Conservation (phyloP, 2,113 vertebrate species). For the Manacus vitellinus region DNA sequence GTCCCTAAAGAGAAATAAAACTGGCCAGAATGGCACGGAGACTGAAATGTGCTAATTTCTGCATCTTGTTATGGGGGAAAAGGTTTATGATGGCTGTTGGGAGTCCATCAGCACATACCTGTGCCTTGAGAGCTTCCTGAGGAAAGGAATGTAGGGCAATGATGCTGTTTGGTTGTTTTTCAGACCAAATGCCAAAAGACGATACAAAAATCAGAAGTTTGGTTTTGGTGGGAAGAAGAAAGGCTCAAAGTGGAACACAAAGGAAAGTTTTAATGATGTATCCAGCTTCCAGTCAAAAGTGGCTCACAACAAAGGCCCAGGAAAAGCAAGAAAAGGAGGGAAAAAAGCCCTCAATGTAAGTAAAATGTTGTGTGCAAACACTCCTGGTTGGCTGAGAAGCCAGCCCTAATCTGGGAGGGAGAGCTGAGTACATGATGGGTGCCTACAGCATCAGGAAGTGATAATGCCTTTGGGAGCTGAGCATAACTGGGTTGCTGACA, state of each 20-base stretch:
- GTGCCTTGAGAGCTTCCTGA: not conserved
- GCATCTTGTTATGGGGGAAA: not conserved
- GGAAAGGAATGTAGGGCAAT: not conserved
- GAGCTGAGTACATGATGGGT: not conserved
- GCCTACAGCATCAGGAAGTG: not conserved
- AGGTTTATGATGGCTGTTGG: not conserved
- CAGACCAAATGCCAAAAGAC: conserved; percentile 89
- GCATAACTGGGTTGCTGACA: not conserved
- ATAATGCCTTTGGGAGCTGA: not conserved
- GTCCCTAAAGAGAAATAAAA: not conserved
- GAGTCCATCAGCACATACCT: not conserved
- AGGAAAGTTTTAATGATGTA: conserved; percentile 90
- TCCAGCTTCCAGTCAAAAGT: conserved; percentile 85
- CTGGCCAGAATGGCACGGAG: not conserved
- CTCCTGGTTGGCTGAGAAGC: not conserved
- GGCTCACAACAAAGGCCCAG: conserved; percentile 81
- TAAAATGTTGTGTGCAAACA: not conserved
- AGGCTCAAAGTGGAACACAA: conserved; percentile 94
- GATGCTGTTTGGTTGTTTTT: not conserved
- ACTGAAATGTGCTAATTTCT: not conserved
- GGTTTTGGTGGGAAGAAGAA: conserved; percentile 97
- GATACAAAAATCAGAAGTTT: conserved; percentile 94
- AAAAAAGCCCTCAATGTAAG: conserved; percentile 81
- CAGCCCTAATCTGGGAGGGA: not conserved
- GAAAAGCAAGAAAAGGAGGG: conserved; percentile 68